Conservation (phyloP, 2,113 vertebrate species). For the Thymallus thymallus region DNA sequence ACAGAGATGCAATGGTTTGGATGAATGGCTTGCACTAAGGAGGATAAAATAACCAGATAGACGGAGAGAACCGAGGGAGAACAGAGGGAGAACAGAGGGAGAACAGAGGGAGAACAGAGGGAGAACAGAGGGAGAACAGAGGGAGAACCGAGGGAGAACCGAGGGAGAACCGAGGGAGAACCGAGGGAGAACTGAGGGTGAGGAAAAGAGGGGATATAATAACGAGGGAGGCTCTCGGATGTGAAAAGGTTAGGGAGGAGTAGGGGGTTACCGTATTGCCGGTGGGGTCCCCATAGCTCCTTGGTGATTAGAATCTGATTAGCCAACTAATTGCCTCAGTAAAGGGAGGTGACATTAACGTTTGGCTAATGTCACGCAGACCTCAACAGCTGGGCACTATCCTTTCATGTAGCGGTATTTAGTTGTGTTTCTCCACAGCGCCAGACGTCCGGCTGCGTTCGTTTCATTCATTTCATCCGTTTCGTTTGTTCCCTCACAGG, state of each 20-base stretch:
- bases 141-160: slow-evolving; percentile 10
- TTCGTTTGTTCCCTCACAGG: too few species aligned
- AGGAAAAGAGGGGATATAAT: not conserved
- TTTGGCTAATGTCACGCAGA: slow-evolving; percentile 5
- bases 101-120: slow-evolving; percentile 1
- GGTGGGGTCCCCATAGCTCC: not conserved
- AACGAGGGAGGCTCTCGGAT: not conserved
- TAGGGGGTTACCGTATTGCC: slow-evolving; percentile 8
- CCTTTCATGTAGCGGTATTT: slow-evolving; percentile 21
- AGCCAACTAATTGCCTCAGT: slow-evolving; percentile 22
- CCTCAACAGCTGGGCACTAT: slow-evolving; percentile 25
- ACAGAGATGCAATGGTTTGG: slow-evolving; percentile 30
- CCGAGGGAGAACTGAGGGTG: slow-evolving; percentile 10
- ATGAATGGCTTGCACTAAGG: slow-evolving; percentile 51
- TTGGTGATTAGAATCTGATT: slow-evolving; percentile 1
- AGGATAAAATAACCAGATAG: slow-evolving; percentile 14
- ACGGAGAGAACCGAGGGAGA: slow-evolving; percentile 17
- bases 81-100: slow-evolving; percentile 16
- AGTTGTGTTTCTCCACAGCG: too few species aligned
- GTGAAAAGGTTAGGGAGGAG: slow-evolving; percentile 4
- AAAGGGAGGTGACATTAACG: slow-evolving; percentile 31
- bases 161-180: slow-evolving; percentile 10
- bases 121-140: slow-evolving; percentile 10
- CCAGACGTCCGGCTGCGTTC: too few species aligned
- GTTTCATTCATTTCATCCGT: too few species aligned